A percentile compares a stretch with the other conserved stretches of the same genome.
phyloP scores from a whole-genome alignment of 2,888 invertebrate genomes.

The Sinohyriopsis cumingii region DNA sequence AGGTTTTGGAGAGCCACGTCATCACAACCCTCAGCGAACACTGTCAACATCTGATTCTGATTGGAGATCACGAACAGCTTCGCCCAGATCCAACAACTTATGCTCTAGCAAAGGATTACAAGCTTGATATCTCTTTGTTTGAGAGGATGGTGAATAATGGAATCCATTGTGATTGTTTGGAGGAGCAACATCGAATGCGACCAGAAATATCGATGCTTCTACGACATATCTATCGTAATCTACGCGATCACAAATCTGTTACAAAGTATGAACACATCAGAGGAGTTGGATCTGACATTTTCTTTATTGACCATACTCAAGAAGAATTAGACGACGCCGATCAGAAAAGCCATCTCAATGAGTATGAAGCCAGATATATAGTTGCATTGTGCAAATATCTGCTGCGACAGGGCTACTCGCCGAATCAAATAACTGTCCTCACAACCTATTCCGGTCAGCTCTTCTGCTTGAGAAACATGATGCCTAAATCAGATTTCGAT shows the following conservation, averaged over 20 bases:
- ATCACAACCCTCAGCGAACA: conserved; percentile 82
- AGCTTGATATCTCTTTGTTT: conserved; percentile 85
- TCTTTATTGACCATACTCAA: conserved; percentile 58
- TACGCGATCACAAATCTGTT: conserved; percentile 54
- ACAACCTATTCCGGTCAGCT: conserved; percentile 66
- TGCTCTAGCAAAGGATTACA: conserved; percentile 78
- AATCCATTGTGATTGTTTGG: conserved; percentile 76
- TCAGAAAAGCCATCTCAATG: conserved; percentile 54
- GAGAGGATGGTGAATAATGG: conserved; percentile 84
- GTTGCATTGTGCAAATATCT: conserved; percentile 58
- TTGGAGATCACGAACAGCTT: conserved; percentile 88
- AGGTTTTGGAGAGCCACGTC: conserved; percentile 88
- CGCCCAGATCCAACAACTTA: conserved; percentile 82
- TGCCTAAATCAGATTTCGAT: conserved; percentile 51
- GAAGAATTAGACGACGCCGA: conserved; percentile 57
- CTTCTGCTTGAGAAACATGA: conserved; percentile 44
- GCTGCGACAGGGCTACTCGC: conserved; percentile 60
- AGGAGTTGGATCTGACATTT: conserved; percentile 56
- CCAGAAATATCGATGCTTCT: conserved; percentile 66
- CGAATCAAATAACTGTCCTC: conserved; percentile 59
- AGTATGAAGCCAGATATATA: conserved; percentile 60
- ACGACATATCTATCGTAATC: conserved; percentile 45
- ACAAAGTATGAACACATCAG: conserved; percentile 43
- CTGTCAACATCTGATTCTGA: conserved; percentile 87
- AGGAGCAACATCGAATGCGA: conserved; percentile 76